Evolutionary conservation across 2,888 invertebrate genomes (phyloP).

Genomic region (Punctoribates punctum): DNA sequence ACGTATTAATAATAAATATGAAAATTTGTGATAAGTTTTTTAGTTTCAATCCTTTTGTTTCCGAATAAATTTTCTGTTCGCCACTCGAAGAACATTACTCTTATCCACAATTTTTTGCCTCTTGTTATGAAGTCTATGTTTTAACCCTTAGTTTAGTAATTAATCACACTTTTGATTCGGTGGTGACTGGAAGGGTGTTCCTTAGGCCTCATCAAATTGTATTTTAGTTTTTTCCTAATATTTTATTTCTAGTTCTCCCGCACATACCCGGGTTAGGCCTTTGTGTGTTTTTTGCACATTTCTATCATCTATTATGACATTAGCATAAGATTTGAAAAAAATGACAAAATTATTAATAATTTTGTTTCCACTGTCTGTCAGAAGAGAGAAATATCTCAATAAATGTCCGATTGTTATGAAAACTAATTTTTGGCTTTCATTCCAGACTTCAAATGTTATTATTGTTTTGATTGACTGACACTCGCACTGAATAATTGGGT

Average conservation of each 20-base stretch:
- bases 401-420: neutral
- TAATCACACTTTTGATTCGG: constrained; percentile 29
- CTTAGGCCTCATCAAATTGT: constrained; percentile 22
- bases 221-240: neutral
- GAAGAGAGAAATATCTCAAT: too few species aligned
- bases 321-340: neutral
- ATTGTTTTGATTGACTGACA: neutral
- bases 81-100: neutral
- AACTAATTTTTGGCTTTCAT: neutral
- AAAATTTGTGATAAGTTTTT: neutral
- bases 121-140: neutral
- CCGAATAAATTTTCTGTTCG: neutral
- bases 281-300: neutral
- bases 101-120: neutral
- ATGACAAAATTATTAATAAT: constrained; percentile 9
- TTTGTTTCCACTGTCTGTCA: too few species aligned
- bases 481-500: neutral
- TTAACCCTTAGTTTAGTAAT: constrained; percentile 26
- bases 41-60: neutral
- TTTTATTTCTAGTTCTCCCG: neutral
- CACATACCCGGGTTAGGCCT: neutral
- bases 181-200: constrained; percentile 27
- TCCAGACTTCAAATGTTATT: neutral
- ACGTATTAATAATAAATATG: constrained; percentile 3
- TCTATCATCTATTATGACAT: constrained; percentile 24